phyloP scores from a whole-genome alignment of 2,888 invertebrate species.

The Dusona sp. region DNA sequence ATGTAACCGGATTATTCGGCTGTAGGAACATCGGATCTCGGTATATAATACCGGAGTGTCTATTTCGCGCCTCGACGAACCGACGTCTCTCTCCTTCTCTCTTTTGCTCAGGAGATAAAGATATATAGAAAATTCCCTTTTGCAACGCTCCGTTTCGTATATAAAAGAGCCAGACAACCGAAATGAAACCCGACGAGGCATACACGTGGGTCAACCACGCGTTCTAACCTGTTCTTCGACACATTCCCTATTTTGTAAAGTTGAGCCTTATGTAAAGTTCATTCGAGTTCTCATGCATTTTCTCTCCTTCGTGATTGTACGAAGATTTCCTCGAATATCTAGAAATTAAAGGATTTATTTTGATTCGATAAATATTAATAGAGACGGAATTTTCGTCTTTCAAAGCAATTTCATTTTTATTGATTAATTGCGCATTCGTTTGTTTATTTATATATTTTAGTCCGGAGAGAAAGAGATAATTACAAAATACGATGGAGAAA shows the following conservation, averaged over 20 bases:
- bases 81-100: constrained; percentile 22
- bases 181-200: constrained; percentile 54
- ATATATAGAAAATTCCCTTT: constrained; percentile 4
- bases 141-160: constrained; percentile 26
- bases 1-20: constrained; percentile 65
- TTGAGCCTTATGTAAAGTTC: neutral
- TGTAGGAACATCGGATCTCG: constrained; percentile 49
- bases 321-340: neutral
- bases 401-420: neutral
- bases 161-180: constrained; percentile 47
- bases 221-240: constrained; percentile 24
- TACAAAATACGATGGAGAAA: constrained; percentile 7
- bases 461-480: neutral
- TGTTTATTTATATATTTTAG: constrained; percentile 2
- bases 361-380: neutral
- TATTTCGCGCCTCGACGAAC: constrained; percentile 64
- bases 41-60: constrained; percentile 47
- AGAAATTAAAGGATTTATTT: neutral
- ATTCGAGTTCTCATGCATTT: neutral
- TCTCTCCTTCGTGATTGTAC: neutral
- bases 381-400: neutral
- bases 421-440: neutral
- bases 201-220: constrained; percentile 36
- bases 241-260: neutral
- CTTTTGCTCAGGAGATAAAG: constrained; percentile 23